Evolutionary conservation across 2,113 vertebrate genomes (phyloP), one percentile per base, ranked within the genome.

Genomic region (Paratilapia polleni): DNA sequence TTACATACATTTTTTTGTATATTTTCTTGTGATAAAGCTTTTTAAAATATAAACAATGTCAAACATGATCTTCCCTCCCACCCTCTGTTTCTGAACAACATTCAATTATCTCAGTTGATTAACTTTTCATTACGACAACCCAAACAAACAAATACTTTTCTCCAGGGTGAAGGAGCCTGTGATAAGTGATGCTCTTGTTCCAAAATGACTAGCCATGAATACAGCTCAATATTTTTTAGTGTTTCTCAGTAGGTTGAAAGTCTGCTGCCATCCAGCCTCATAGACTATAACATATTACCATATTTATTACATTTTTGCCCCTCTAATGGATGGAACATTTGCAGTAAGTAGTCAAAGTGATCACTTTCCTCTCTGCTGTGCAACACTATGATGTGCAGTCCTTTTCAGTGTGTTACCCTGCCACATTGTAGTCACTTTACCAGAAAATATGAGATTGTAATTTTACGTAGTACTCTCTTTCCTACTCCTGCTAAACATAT

Each of bases 61-160:
- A 89, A 90, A 91, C 89, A 92, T 83, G 84, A 87, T 84, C 76
- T 77, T 87, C 80, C 87, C 77, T 88, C 91, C 87, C 83, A 85
- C 74, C 61, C 63, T 80, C 63, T 85, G 64, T 85, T 89, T 92
- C 86, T 82, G 83, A 93, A 93, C 94, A 95, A 81, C 91, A 93
- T 91, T 94, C 90, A 94, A 89, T 95, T 94, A 94, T 94, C 92
- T 92, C 93, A 93, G 88, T 92, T 95, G 94, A 96, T 95, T 94
- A 95, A 94, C 95, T 95, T 96, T 95, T 94, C 91, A 94, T 94
- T 93, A 91, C 57, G 38, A 90, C 92, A 92, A 88, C 82, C 89
- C 93, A 93, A 93, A 94, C 92, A 94, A 93, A 94, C 94, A 94
- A 91, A 92, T 81, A 77, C 79, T 92, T 85, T 84, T 79, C 92